A percentile compares a stretch with the other conserved stretches of the same genome.
Evolutionary conservation across 2,888 invertebrate genomes (phyloP).

Genomic region (Ochropleura leucogaster): DNA sequence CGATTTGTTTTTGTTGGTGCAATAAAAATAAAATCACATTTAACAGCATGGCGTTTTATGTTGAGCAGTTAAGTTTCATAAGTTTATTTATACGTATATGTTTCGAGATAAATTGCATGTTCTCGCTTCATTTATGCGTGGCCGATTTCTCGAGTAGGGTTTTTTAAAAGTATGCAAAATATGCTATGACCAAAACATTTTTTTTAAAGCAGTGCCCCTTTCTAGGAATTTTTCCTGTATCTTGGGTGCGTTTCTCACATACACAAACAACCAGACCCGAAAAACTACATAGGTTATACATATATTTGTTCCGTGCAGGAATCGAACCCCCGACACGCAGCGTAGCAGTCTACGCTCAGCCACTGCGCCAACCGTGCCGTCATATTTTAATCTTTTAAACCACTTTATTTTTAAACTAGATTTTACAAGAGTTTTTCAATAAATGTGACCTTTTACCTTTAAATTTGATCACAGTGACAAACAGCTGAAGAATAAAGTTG

Average conservation of each 20-base stretch:
- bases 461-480: conserved; percentile 46
- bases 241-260: no score
- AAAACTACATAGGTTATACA: no score
- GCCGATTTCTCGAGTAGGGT: conserved; percentile 16
- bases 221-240: no score
- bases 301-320: no score
- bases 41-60: conserved; percentile 78
- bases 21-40: conserved; percentile 85
- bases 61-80: conserved; percentile 73
- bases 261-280: no score
- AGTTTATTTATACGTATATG: conserved; percentile 63
- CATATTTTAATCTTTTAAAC: conserved; percentile 17
- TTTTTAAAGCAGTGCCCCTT: no score
- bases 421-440: neutral
- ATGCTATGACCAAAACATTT: neutral
- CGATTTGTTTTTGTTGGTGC: conserved; percentile 84
- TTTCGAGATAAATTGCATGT: conserved; percentile 50
- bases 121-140: conserved; percentile 28
- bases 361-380: no score
- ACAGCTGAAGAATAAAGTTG: conserved; percentile 44
- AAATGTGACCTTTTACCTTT: conserved; percentile 13
- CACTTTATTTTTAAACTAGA: conserved; percentile 7
- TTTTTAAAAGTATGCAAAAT: conserved; percentile 15
- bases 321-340: no score
- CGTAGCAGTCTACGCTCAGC: no score